Base-by-base conservation (phyloP, 1,140 invertebrate genomes). In the Drosophila leontia region DNA sequence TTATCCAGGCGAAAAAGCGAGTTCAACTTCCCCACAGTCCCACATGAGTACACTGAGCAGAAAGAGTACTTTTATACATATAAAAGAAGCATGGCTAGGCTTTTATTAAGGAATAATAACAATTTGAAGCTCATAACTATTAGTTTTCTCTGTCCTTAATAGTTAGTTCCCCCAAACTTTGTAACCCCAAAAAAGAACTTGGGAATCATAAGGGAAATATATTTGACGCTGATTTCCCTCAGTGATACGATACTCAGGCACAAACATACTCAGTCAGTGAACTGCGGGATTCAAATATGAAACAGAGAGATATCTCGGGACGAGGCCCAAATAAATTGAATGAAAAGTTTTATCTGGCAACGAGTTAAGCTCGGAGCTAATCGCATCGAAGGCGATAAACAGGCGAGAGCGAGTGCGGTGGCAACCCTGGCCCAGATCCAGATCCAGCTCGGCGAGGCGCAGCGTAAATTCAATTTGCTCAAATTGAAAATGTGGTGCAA, bases 401-500 rank as follows among this genome's bases (percentile, higher is more conserved):
- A 72, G 57, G 26, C 17, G 17, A 53, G 17, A 13, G 44, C 29
- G 50, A 6, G 13, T 17, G 71, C 26, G 35, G 55, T 82, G 76
- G 84, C 58, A 87, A 82, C 67, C 68, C 80, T 72, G 56, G 53
- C 50, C 26, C 34, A 19, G 17, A 26, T 56, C 23, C 29, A 9
- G 23, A 26, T 56, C 23, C 29, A 9, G 23, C 17, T 48, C 63
- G 42, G 48, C 71, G 56, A 48, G 53, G 58, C 56, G 57, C 50
- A 81, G 78, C 34, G 78, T 42, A 78, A 84, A 87, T 87, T 87
- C 80, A 84, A 87, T 87, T 88, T 84, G 69, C 72, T 84, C 34
- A 80, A 87, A 88, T 88, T 78, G 77, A 88, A 87, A 88, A 88
- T 83, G 80, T 72, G 77, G 80, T 71, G 69, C 60, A 62, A 77